These are phyloP conservation scores for Cerceris ruficornis DNA, from an alignment of 2,888 invertebrate species.

Conservation along the genomic window DNA sequence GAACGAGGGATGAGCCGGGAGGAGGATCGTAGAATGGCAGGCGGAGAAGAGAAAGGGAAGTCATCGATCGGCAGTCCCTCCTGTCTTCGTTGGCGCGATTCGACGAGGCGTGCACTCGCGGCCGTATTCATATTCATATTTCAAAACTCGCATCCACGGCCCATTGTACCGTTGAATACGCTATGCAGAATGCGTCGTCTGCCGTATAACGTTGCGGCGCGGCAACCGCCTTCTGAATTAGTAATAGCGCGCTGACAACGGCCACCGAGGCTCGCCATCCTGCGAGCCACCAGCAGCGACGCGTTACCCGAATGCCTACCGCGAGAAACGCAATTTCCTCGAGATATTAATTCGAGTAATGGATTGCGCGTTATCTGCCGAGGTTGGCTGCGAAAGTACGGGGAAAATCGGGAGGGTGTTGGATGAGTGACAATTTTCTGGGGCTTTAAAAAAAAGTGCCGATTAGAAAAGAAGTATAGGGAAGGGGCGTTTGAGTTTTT, in stretches of 20 bases:
- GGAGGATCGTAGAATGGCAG: constrained; percentile 12
- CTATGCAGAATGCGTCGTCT: constrained; percentile 77
- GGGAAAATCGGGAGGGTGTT: background rate
- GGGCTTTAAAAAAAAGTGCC: too few relatives aligned
- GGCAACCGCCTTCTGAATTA: constrained; percentile 77
- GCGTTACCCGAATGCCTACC: constrained; percentile 55
- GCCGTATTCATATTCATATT: constrained; percentile 76
- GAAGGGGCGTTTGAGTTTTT: too few relatives aligned
- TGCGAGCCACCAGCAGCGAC: constrained; percentile 13
- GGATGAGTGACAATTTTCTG: background rate
- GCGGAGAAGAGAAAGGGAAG: constrained; percentile 47
- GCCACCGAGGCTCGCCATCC: constrained; percentile 34
- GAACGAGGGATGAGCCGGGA: constrained; percentile 14
- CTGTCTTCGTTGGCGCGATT: constrained; percentile 71
- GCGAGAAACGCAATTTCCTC: constrained; percentile 73
- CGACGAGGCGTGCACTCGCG: constrained; percentile 67
- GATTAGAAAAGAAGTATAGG: too few relatives aligned
- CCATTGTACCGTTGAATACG: constrained; percentile 75
- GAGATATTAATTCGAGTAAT: constrained; percentile 75
- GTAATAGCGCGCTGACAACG: constrained; percentile 74
- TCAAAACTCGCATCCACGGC: constrained; percentile 76
- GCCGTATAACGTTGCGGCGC: constrained; percentile 74
- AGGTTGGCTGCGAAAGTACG: constrained; percentile 6
- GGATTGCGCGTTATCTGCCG: constrained; percentile 71
- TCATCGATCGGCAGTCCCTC: constrained; percentile 67